Percentiles rank a stretch among this genome's conserved stretches.
phyloP scores from a whole-genome alignment of 1,140 invertebrate genomes.

The Phenacoccus solenopsis region DNA sequence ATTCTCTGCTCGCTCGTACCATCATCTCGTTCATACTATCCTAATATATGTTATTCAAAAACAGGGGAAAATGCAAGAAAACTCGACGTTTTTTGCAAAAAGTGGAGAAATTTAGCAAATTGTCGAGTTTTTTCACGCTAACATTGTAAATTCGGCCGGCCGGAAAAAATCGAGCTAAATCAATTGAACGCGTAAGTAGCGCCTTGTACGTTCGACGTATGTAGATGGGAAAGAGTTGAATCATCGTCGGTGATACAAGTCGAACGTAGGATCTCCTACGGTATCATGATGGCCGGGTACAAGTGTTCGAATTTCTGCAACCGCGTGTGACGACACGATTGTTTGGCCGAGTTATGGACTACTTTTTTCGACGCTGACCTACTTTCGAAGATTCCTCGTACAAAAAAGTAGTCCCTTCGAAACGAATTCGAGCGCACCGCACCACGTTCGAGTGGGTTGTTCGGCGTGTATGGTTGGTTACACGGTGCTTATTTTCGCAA shows the following conservation, averaged over 20 bases:
- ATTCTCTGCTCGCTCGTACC: background rate
- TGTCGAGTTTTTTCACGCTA: background rate
- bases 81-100: background rate
- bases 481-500: too few relatives aligned
- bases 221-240: too few relatives aligned
- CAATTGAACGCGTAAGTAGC: too few relatives aligned
- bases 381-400: background rate
- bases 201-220: too few relatives aligned
- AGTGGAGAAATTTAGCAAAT: conserved; percentile 7
- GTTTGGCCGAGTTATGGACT: background rate
- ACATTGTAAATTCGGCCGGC: too few relatives aligned
- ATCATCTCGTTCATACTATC: background rate
- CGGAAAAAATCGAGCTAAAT: too few relatives aligned
- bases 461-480: too few relatives aligned
- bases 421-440: too few relatives aligned
- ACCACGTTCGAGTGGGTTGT: too few relatives aligned
- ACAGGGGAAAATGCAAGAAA: conserved; percentile 15
- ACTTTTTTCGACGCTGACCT: background rate
- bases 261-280: background rate
- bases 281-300: background rate
- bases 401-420: too few relatives aligned
- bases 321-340: conserved; percentile 10
- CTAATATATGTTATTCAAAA: conserved; percentile 12
- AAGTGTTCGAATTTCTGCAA: conserved; percentile 14
- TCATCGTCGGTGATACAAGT: too few relatives aligned